Base-by-base conservation (phyloP, 2,888 invertebrate genomes). In the Anthophora plumipes region DNA sequence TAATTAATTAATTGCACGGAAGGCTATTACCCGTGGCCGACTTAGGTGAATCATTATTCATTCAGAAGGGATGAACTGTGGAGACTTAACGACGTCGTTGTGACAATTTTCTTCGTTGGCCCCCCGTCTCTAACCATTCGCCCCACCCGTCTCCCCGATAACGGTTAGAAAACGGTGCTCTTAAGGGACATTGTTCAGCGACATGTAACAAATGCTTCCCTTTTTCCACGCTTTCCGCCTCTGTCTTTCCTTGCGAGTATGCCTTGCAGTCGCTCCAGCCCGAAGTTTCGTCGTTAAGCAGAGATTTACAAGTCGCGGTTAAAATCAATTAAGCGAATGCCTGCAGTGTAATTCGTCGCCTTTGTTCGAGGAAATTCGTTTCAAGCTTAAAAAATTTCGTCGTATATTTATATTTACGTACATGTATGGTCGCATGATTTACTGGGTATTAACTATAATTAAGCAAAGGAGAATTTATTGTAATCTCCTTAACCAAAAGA, bases 1-100 rank as follows among this genome's bases (percentile, higher is more conserved):
- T 79, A 75, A 85, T 83, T 80, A 85, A 82, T 85, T 82, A 80
- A 84, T 80, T 81, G 57, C 67, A 48, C 48, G 25, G 37, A 61
- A 54, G 46, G 63, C 66, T 31, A 75, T 70, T 63, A 71, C 67
- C 55, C 22, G 37, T 22, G 46, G 48, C 54, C 46, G 43, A 69
- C 55, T 75, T 59, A 60, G n/a, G 50, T 43, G 22, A 48, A 46
- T 80, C 77, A 81, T 85, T 71, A 81, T 14, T 80, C 73, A 83
- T 74, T 83, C 57, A 12, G 39, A 31, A 55, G 66, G 55, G 74
- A 71, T 54, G 55, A 77, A 66, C 55, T 59, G 25, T 54, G 60
- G 61, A 50, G 67, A 69, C 43, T 77, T 77, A 76, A 81, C 59
- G 66, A 72, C 48, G 50, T 66, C 54, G 50, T n/a, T 41, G 54